A percentile compares a stretch with the other conserved stretches of the same genome.
Evolutionary conservation across 2,888 invertebrate species (phyloP).

Genomic region (Melanotus villosus): DNA sequence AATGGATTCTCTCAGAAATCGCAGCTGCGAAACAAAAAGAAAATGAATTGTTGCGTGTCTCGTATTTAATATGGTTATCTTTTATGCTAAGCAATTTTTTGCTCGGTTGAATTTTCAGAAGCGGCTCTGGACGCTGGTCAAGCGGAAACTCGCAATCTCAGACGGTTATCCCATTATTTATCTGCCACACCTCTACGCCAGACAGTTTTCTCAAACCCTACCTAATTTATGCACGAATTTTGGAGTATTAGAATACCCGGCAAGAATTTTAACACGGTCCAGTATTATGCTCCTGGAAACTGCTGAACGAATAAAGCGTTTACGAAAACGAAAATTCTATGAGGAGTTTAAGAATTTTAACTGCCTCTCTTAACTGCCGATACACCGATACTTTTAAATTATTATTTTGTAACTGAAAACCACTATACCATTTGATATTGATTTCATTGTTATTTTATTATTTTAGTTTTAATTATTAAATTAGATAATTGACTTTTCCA

Average conservation of each 20-base stretch:
- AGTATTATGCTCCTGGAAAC: slow-evolving; percentile 9
- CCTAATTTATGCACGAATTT: slow-evolving; percentile 54
- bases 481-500: no score
- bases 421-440: no score
- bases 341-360: slow-evolving; percentile 15
- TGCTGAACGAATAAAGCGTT: slow-evolving; percentile 30
- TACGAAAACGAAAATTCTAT: slow-evolving; percentile 25
- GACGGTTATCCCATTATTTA: slow-evolving; percentile 57
- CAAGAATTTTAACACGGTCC: slow-evolving; percentile 44
- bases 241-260: slow-evolving; percentile 46
- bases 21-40: slow-evolving; percentile 31
- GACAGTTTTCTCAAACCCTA: slow-evolving; percentile 51
- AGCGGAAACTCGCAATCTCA: slow-evolving; percentile 54
- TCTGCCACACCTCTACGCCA: slow-evolving; percentile 53
- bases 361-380: no score
- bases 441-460: no score
- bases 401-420: no score
- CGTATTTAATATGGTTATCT: slow-evolving; percentile 45
- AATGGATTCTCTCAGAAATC: slow-evolving; percentile 28
- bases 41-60: slow-evolving; percentile 38
- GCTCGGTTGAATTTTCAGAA: slow-evolving; percentile 47
- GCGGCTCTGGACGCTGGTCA: slow-evolving; percentile 46
- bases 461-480: no score
- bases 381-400: no score
- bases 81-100: slow-evolving; percentile 49